Evolutionary conservation across 2,888 invertebrate species (phyloP).

Genomic region (Dynastes grantii): DNA sequence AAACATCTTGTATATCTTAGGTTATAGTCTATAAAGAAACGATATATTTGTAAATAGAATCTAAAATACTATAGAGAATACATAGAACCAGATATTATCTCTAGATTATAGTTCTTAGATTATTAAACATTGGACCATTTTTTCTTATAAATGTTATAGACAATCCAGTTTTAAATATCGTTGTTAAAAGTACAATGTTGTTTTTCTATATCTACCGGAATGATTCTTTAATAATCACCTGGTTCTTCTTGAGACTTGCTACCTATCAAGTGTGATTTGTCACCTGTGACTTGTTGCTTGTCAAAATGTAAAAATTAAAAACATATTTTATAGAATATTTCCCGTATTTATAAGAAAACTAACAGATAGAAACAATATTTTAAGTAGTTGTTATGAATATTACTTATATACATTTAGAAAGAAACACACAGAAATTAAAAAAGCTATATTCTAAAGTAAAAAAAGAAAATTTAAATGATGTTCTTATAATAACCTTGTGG

Average conservation of each 20-base stretch:
- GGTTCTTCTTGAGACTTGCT: no score
- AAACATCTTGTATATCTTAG: constrained; percentile 11
- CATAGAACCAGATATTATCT: constrained; percentile 2
- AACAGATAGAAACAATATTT: constrained; percentile 25
- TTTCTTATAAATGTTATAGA: constrained; percentile 58
- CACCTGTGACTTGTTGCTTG: no score
- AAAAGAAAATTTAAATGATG: constrained; percentile 4
- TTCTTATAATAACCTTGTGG: constrained; percentile 2
- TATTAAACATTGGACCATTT: constrained; percentile 55
- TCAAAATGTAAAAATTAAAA: no score
- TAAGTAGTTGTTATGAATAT: constrained; percentile 41
- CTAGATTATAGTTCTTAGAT: not conserved
- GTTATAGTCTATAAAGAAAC: constrained; percentile 3
- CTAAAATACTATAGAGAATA: not conserved
- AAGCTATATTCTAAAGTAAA: constrained; percentile 61
- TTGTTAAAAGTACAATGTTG: constrained; percentile 36
- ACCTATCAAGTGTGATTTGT: no score
- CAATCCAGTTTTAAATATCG: constrained; percentile 54
- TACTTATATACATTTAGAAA: constrained; percentile 46
- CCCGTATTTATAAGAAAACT: not conserved
- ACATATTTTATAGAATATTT: no score
- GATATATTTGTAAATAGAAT: constrained; percentile 21
- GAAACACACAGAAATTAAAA: not conserved
- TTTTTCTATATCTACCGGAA: constrained; percentile 9
- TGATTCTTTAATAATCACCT: not conserved